Conservation (phyloP, 2,797 vertebrate species). For the Anomalospiza imberbis region DNA sequence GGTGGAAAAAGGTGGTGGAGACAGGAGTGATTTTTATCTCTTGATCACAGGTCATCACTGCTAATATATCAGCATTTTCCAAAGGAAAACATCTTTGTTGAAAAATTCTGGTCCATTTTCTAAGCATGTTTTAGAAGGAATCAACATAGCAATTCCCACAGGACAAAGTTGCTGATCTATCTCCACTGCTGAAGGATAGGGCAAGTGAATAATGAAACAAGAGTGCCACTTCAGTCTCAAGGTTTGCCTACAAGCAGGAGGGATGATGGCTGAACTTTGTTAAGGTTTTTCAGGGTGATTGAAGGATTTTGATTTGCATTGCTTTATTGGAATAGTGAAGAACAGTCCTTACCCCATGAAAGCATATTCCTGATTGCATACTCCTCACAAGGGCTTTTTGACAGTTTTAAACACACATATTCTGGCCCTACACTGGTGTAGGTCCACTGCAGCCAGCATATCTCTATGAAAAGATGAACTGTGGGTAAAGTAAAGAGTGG, state of each 20-base stretch:
- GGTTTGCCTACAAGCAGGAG: neutral
- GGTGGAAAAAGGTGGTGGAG: neutral
- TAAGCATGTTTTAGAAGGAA: neutral
- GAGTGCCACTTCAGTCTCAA: neutral
- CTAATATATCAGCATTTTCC: neutral
- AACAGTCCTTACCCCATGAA: neutral
- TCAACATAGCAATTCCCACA: neutral
- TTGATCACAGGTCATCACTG: neutral
- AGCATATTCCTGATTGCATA: neutral
- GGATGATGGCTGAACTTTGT: neutral
- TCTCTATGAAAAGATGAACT: neutral
- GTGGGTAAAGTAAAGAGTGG: neutral
- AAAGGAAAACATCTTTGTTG: neutral
- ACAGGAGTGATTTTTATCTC: neutral
- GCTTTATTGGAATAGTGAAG: neutral
- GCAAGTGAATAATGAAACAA: neutral
- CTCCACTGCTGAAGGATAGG: neutral
- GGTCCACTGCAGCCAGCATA: neutral
- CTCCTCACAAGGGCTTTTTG: neutral
- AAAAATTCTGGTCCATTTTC: neutral
- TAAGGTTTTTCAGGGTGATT: neutral
- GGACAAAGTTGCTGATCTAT: neutral
- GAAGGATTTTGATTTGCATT: neutral
- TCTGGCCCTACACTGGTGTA: neutral
- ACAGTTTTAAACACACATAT: neutral